A percentile compares a stretch with the other conserved stretches of the same genome.
These are phyloP conservation scores for Bellardia pandia DNA, from an alignment of 2,888 invertebrate species.

Conservation along the genomic window DNA sequence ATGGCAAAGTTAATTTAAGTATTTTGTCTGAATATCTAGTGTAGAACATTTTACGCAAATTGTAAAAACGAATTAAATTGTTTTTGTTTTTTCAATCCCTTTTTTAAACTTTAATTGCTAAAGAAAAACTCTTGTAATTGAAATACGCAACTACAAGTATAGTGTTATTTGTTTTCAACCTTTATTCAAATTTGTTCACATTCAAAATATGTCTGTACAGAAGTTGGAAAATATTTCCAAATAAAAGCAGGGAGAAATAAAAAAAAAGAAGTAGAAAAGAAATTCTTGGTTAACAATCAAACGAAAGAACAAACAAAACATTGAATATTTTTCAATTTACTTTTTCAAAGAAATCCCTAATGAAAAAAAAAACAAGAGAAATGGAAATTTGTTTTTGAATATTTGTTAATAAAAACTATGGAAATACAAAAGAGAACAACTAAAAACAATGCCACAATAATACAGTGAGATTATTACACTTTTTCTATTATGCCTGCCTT, in stretches of 20 bases:
- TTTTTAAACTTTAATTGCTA: not conserved
- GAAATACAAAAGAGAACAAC: not conserved
- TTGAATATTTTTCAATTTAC: constrained; percentile 44
- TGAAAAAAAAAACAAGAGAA: constrained; percentile 37
- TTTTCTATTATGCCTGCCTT: constrained; percentile 1
- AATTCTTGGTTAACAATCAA: constrained; percentile 32
- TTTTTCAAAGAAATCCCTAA: constrained; percentile 33
- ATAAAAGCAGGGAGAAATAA: not conserved
- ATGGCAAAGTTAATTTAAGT: too few species aligned
- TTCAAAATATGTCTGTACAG: constrained; percentile 1
- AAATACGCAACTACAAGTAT: not conserved
- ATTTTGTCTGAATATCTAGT: too few species aligned
- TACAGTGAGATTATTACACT: constrained; percentile 15
- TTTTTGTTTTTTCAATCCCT: too few species aligned
- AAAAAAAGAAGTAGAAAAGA: not conserved
- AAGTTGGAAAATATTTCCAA: constrained; percentile 14
- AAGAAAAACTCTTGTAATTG: not conserved
- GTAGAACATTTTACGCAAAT: too few species aligned
- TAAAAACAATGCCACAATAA: constrained; percentile 39
- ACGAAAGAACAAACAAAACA: constrained; percentile 28
- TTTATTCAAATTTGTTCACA: constrained; percentile 24
- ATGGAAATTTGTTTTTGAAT: constrained; percentile 23
- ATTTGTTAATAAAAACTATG: constrained; percentile 23
- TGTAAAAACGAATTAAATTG: too few species aligned
- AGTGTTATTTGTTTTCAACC: not conserved